Conservation (phyloP, 2,888 invertebrate genomes). For the Agonopterix arenella region DNA sequence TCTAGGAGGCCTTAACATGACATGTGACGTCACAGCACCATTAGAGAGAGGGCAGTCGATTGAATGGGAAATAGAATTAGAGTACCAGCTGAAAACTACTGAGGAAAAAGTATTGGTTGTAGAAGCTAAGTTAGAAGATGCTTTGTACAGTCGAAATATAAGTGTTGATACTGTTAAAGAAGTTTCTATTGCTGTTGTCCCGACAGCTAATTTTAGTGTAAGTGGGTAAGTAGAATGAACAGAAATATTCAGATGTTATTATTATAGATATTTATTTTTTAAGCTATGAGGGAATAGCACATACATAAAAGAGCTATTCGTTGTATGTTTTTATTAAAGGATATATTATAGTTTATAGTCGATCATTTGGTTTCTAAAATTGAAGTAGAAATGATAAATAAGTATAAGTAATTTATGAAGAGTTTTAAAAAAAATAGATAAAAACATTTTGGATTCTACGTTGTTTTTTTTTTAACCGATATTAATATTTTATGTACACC, state of each 20-base stretch:
- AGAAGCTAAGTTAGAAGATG: slow-evolving; percentile 38
- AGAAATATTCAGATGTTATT: background rate
- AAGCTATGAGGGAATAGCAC: background rate
- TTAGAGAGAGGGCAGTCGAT: slow-evolving; percentile 37
- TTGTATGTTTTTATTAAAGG: too few relatives aligned
- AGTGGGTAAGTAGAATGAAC: slow-evolving; percentile 35
- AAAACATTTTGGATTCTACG: background rate
- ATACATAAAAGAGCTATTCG: too few relatives aligned
- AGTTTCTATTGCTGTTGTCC: slow-evolving; percentile 31
- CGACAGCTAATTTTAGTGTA: slow-evolving; percentile 38
- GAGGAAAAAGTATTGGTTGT: slow-evolving; percentile 29
- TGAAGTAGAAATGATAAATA: too few relatives aligned
- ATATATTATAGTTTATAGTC: too few relatives aligned
- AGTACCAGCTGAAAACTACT: slow-evolving; percentile 34
- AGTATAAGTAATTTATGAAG: too few relatives aligned
- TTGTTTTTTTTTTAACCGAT: too few relatives aligned
- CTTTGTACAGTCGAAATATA: slow-evolving; percentile 36
- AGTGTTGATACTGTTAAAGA: slow-evolving; percentile 28
- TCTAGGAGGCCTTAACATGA: slow-evolving; percentile 37
- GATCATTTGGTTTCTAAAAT: too few relatives aligned
- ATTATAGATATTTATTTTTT: background rate
- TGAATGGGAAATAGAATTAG: slow-evolving; percentile 54
- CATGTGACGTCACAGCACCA: slow-evolving; percentile 49
- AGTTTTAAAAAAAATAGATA: too few relatives aligned
- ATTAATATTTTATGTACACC: too few relatives aligned